Evolutionary conservation across 2,888 invertebrate species (phyloP).

Genomic region (Lepidocyrtoides sp.): DNA sequence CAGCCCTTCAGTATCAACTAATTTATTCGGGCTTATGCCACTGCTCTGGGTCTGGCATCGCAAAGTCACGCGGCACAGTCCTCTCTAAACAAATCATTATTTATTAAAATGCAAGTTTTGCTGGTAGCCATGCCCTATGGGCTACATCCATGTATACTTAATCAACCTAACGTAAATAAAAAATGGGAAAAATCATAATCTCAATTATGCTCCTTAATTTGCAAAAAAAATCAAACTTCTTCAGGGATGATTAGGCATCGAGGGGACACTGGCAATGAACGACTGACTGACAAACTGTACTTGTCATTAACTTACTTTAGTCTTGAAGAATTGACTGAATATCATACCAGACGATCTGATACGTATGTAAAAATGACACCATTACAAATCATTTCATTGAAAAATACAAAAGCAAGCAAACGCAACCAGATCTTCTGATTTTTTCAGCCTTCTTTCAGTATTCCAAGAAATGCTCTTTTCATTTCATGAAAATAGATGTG

Average conservation of each 20-base stretch:
- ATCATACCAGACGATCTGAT: neutral
- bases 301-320: neutral
- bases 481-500: neutral
- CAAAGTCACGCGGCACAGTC: too few relatives aligned
- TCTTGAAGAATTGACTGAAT: constrained; percentile 2
- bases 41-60: too few relatives aligned
- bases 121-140: neutral
- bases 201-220: constrained; percentile 26
- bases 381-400: constrained; percentile 41
- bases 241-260: constrained; percentile 53
- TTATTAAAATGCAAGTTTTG: neutral
- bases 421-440: neutral
- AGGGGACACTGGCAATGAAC: constrained; percentile 27
- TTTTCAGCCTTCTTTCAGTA: neutral
- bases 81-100: too few relatives aligned
- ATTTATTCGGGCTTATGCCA: neutral
- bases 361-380: constrained; percentile 1
- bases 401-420: neutral
- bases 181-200: neutral
- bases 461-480: constrained; percentile 1
- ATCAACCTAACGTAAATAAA: neutral
- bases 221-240: neutral
- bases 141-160: neutral
- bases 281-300: constrained; percentile 1
- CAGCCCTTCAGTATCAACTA: neutral